Base-by-base conservation (phyloP, 2,113 vertebrate species). In the Perca flavescens region DNA sequence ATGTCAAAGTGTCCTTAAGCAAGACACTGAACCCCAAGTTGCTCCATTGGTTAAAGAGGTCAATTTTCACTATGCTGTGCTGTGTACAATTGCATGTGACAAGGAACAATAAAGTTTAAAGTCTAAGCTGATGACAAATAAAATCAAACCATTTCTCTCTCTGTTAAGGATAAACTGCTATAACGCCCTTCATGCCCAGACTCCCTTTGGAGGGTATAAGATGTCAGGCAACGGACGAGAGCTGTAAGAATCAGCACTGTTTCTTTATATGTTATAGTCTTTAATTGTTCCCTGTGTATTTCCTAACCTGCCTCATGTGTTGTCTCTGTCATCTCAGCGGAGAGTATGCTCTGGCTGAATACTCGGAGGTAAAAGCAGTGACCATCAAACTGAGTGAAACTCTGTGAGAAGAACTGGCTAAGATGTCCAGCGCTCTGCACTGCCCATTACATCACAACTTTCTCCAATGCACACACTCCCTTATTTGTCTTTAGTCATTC, bases 181-280 rank as follows among this genome's bases (percentile, higher is more conserved):
- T 88, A 99, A 99, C 0, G 97, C 97, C 0, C 95, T 99, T 36
- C 97, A 98, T 15, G 96, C 96, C 61, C 97, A 99, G 88, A 92
- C 96, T 75, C 97, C 98, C 0, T 99, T 99, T 40, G 98, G 98
- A 78, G 98, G 98, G 40, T 97, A 95, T 86, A 97, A 99, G 91
- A 99, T 99, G 97, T 99, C 97, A 22, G 98, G 98, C 86, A 97
- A 97, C 1, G 98, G 98, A 90, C 93, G 97, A 96, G 98, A 99
- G 94, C 94, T 99, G 98, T 99, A 94, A 98, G 98, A 40, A 67
- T 0, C 65, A 3, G 36, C 13, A 6, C 36, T 36, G 3, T 64
- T 66, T 21, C 28, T 70, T 63, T 21, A 56, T 28, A 16, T 62
- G 43, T 74, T 25, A 50, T 34, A 1, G 1, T 34, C 21, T 43